Percentiles rank a stretch among this genome's conserved stretches.
Evolutionary conservation across 30 jellyfish, hydroid and myxozoan genomes (phyloP).

Genomic region (Aurelia sp.): DNA sequence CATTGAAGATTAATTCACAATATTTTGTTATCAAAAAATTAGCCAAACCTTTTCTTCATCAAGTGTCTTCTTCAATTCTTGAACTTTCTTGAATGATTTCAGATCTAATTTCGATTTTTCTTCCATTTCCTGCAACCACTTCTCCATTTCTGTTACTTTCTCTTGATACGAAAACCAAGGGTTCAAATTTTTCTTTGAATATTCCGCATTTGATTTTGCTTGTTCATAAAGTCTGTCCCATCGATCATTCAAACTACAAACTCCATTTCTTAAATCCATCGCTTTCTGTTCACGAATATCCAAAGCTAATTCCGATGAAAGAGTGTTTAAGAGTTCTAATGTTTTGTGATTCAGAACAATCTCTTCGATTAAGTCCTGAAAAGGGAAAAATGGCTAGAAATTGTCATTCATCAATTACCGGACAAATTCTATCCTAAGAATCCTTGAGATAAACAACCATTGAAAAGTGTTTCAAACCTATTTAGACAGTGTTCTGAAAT

Average conservation of each 20-base stretch:
- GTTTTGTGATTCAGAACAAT: constrained; percentile 57
- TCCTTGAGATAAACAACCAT: no score
- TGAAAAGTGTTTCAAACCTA: background rate
- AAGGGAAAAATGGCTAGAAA: background rate
- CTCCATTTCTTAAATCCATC: constrained; percentile 65
- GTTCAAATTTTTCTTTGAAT: constrained; percentile 55
- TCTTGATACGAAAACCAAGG: constrained; percentile 87
- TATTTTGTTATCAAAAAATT: background rate
- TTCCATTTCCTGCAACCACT: constrained; percentile 65
- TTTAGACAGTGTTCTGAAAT: background rate
- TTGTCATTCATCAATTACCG: no score
- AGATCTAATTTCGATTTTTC: background rate
- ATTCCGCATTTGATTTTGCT: constrained; percentile 62
- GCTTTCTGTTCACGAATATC: constrained; percentile 72
- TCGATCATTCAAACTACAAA: constrained; percentile 73
- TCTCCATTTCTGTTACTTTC: constrained; percentile 36
- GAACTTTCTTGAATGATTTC: constrained; percentile 13
- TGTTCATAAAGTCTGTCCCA: constrained; percentile 87
- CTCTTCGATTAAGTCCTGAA: constrained; percentile 67
- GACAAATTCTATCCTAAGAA: no score
- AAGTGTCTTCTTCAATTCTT: constrained; percentile 32
- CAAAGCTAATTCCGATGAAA: constrained; percentile 32
- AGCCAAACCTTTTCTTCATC: constrained; percentile 50
- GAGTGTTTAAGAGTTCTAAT: constrained; percentile 43
- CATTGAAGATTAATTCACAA: no score